Base-by-base conservation (phyloP, 2,797 vertebrate genomes). In the Aselliscus stoliczkanus region DNA sequence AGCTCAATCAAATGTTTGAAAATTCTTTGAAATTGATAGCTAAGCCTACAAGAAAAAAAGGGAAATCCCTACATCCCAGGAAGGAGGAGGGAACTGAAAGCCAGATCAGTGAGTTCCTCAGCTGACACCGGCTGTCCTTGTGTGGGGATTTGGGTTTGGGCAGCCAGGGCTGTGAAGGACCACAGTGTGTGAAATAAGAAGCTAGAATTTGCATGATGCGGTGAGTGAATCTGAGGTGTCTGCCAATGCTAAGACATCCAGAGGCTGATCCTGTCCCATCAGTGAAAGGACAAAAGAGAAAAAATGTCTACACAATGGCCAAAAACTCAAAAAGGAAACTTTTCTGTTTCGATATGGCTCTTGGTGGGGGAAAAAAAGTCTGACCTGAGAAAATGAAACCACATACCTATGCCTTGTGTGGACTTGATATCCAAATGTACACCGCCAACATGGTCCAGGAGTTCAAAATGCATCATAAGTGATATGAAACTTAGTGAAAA, bases 41-140 rank as follows among this genome's bases (percentile, higher is more conserved):
- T 95, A 37, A 93, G 47, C 15, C 47, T 89, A 44, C 17, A 75
- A 79, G 65, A 76, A 17, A 10, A 42, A 80, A 73, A 79, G 27
- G 91, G 94, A 93, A 96, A 80, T 62, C n/a, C 25, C 42, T 91
- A 69, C 52, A 93, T 95, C 52, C 95, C 75, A 82, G 31, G 88
- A 88, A 72, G 62, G n/a, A 76, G 88, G 72, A 86, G 2, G 65
- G 97, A 97, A 96, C 83, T 77, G 94, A 96, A 91, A 97, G 37
- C 50, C 60, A 80, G 39, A 52, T 58, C 37, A 21, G 62, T 5
- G 27, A 87, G 47, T 50, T 75, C 39, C 13, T 25, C n/a, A 39
- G 12, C 6, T n/a, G 54, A 31, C 27, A 27, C 5, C 21, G 21
- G 34, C 52, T 60, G 18, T 50, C 67, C 52, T 23, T 34, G 50